Evolutionary conservation across 2,888 invertebrate species (phyloP).

Genomic region (Brenthis hecate): DNA sequence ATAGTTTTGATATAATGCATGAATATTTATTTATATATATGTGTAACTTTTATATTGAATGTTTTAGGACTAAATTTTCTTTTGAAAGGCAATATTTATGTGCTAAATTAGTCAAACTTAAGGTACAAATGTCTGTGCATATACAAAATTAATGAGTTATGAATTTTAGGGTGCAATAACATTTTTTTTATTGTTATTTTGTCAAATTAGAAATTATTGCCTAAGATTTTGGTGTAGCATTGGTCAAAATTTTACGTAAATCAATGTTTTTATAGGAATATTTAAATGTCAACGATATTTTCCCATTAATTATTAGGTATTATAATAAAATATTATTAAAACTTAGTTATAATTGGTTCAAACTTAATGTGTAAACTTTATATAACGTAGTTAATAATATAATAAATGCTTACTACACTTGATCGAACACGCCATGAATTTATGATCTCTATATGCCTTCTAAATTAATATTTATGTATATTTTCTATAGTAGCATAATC

Average conservation of each 20-base stretch:
- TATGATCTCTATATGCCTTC: conserved; percentile 76
- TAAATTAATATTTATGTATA: conserved; percentile 53
- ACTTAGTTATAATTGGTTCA: not conserved
- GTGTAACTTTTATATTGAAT: not conserved
- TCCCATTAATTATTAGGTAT: conserved; percentile 10
- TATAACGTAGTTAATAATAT: conserved; percentile 16
- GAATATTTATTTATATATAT: not conserved
- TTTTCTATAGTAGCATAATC: conserved; percentile 50
- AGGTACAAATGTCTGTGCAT: conserved; percentile 44
- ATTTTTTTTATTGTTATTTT: conserved; percentile 23
- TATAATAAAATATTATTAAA: conserved; percentile 1
- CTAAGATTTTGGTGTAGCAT: conserved; percentile 13
- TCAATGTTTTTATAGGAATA: not conserved
- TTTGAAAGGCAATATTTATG: conserved; percentile 30
- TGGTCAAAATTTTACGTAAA: conserved; percentile 9
- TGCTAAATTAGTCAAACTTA: conserved; percentile 41
- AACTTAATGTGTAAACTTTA: conserved; percentile 14
- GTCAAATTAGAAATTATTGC: conserved; percentile 17
- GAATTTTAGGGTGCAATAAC: conserved; percentile 53
- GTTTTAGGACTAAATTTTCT: conserved; percentile 15
- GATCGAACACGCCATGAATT: conserved; percentile 46
- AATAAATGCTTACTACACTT: conserved; percentile 21
- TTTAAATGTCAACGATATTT: conserved; percentile 2
- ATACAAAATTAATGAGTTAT: conserved; percentile 43
- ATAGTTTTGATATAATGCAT: not conserved